Evolutionary conservation across 2,888 invertebrate genomes (phyloP).

Genomic region (Drosophila pseudotakahashii): DNA sequence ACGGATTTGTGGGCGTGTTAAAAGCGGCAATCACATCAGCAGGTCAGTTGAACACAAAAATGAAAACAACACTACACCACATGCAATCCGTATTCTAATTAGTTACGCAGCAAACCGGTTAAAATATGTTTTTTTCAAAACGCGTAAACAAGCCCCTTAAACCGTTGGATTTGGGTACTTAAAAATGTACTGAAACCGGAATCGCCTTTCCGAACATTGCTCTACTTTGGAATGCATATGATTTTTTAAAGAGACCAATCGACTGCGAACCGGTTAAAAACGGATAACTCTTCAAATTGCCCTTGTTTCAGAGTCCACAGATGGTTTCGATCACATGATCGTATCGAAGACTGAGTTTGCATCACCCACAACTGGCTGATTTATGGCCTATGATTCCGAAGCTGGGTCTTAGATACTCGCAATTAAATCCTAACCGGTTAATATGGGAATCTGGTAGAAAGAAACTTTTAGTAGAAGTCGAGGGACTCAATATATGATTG

Average conservation of each 20-base stretch:
- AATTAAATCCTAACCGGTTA: conserved; percentile 15
- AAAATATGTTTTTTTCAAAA: conserved; percentile 24
- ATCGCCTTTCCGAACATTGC: conserved; percentile 18
- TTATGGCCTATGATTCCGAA: conserved; percentile 5
- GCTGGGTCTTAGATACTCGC: background rate
- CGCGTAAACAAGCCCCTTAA: conserved; percentile 26
- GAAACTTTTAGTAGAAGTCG: conserved; percentile 1
- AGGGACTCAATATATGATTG: background rate
- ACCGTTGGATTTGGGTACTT: conserved; percentile 4
- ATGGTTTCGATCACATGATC: conserved; percentile 16
- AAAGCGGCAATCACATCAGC: conserved; percentile 11
- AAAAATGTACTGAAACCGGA: conserved; percentile 30
- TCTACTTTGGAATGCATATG: conserved; percentile 29
- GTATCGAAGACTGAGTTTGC: conserved; percentile 8
- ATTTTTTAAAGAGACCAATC: conserved; percentile 12
- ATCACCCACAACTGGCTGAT: conserved; percentile 22
- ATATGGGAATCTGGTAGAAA: background rate
- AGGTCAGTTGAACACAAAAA: conserved; percentile 11
- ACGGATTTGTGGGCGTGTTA: conserved; percentile 44
- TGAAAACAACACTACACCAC: conserved; percentile 8
- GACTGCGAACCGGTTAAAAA: conserved; percentile 28
- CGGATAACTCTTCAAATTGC: conserved; percentile 12
- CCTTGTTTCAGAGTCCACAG: conserved; percentile 15
- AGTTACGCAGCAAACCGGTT: conserved; percentile 36
- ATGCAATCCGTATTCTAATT: conserved; percentile 28